Base-by-base conservation (phyloP, 2,888 invertebrate genomes). In the Caenorhabditis macrosperma region DNA sequence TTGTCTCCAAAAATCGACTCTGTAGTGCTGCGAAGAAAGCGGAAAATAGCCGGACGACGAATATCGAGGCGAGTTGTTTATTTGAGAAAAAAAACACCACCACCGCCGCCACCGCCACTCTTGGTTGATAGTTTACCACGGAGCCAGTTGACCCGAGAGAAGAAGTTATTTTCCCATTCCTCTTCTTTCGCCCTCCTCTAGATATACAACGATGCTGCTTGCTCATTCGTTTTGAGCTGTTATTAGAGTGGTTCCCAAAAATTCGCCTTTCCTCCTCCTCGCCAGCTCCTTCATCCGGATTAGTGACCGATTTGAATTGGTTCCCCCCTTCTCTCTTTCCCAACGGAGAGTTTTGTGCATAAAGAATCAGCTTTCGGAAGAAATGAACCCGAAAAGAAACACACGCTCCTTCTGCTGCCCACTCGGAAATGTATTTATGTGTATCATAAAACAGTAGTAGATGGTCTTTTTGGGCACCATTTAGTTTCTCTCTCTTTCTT, bases 271-370 rank as follows among this genome's bases (percentile, higher is more conserved):
- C 17, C 30, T 57, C 33, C 52, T 28, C 2, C 44, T 46, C 24
- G 35, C 26, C 26, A 7, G 44, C 24, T 41, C 46, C 17, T 12
- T 72, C 54, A 64, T 72, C 72, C 72, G 63, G 57, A 72, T 57
- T 55, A 72, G 50, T 54, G 41, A 57, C 72, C 48, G 72, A 64
- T 57, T 46, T 26, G n/a, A 33, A 54, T 61, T 71, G 52, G 46
- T 63, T 63, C 50, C 30, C 30, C 57, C 28, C 26, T 12, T 44
- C 24, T 52, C 50, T 41, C 33, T 41, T 50, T 61, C 71, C 52
- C 55, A 61, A 52, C 61, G 33, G 9, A 26, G 63, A 64, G 61
- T 72, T 72, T 72, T 72, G 72, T 72, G 72, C 72, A 72, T 72
- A 64, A 57, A 55, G 63, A 30, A 72, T 46, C 55, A 72, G 72